Conservation (phyloP, 2,113 vertebrate genomes). For the Xiphophorus couchianus region DNA sequence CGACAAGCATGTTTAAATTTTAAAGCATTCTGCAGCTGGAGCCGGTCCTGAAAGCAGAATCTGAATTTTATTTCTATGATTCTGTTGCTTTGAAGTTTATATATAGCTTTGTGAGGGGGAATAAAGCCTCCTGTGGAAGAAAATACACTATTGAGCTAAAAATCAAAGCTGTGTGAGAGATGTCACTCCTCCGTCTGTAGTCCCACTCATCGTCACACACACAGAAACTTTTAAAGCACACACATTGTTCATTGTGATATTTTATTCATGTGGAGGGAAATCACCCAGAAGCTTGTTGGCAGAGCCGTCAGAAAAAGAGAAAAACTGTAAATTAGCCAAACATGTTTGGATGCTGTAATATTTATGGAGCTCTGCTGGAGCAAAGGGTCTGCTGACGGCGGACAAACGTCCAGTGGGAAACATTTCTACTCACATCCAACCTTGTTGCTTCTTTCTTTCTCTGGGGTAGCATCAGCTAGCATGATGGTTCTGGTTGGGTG, state of each 20-base stretch:
- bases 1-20: conserved; percentile 62
- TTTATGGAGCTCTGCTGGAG: conserved; percentile 53
- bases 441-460: background rate
- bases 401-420: conserved; percentile 36
- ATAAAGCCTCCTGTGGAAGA: conserved; percentile 32
- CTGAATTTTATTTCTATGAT: conserved; percentile 69
- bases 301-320: conserved; percentile 61
- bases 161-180: conserved; percentile 64
- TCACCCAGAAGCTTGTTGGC: conserved; percentile 60
- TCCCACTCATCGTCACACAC: conserved; percentile 50
- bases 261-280: conserved; percentile 72
- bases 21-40: conserved; percentile 57
- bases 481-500: background rate
- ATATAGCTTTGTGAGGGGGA: conserved; percentile 43
- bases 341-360: conserved; percentile 67
- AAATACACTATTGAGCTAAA: conserved; percentile 28
- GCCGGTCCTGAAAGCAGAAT: conserved; percentile 39
- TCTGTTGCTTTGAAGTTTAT: conserved; percentile 71
- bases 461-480: background rate
- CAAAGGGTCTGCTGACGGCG: conserved; percentile 37
- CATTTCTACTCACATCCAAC: background rate
- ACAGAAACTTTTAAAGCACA: conserved; percentile 37
- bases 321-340: conserved; percentile 67
- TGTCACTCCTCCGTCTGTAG: conserved; percentile 47
- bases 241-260: conserved; percentile 49